Base-by-base conservation (phyloP, 2,113 vertebrate genomes). In the Verasper variegatus region DNA sequence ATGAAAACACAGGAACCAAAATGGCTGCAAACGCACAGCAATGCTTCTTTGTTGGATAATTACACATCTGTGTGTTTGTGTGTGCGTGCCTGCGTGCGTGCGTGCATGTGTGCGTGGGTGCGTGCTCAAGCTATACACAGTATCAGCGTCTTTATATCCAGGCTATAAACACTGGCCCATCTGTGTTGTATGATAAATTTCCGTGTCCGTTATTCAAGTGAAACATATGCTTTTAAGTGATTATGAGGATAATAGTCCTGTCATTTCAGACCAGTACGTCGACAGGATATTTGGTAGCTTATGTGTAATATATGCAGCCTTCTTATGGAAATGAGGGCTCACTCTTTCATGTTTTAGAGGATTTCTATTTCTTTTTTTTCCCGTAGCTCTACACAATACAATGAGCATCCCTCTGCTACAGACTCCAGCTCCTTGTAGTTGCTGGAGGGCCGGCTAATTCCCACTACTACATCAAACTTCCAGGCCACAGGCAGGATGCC, bases 211-310 rank as follows among this genome's bases (percentile, higher is more conserved):
- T 82, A 79, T 76, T 88, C 68, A 84, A 75, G 62, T 67, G 31
- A 88, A 85, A 75, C 82, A 84, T 71, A 65, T 64, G 58, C 77
- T 85, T 88, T 80, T 71, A 82, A 83, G 78, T 67, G 73, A 81
- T 80, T 84, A 87, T 85, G 72, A 66, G 31, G 14, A 80, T 62
- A 86, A 85, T 73, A 75, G 65, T 24, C 14, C 54, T 45, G 67
- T 85, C 51, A 78, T 71, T 71, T 83, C 17, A 52, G 69, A 64
- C 37, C 58, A 68, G 58, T 18, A 61, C 73, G 76, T 86, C 59
- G 74, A 73, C 70, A 37, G 79, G 57, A 68, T 85, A 24, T 71
- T 76, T 59, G 51, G n/a, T 11, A 59, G 70, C 61, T 79, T 69
- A 62, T 35, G 59, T 81, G 49, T 72, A 71, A 74, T 62, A 73